phyloP scores from a whole-genome alignment of 2,113 vertebrate genomes.

The Amblyornis subalaris region DNA sequence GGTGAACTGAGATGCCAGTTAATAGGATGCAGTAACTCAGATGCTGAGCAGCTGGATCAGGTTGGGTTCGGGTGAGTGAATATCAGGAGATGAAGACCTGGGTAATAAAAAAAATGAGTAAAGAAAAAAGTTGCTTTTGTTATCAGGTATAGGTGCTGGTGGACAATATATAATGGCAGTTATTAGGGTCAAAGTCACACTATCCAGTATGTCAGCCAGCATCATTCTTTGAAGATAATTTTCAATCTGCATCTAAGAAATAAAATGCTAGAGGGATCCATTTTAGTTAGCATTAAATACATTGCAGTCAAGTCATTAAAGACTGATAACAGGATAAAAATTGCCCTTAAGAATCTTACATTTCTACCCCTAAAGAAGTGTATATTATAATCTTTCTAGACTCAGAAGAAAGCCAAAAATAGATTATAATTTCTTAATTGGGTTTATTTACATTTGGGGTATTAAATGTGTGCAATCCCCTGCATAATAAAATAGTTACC shows the following conservation, averaged over 20 bases:
- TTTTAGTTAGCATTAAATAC: not conserved
- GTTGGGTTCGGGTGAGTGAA: not conserved
- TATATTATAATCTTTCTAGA: not conserved
- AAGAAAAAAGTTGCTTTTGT: not conserved
- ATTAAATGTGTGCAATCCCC: not conserved
- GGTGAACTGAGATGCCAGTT: not conserved
- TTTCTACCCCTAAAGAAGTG: not conserved
- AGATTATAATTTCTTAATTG: not conserved
- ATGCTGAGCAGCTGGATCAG: not conserved
- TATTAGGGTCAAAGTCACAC: not conserved
- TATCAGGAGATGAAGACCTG: rapidly evolving
- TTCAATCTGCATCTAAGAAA: not conserved
- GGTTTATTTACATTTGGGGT: not conserved
- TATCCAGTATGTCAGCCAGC: not conserved
- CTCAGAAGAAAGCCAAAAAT: not conserved
- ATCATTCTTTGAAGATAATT: not conserved
- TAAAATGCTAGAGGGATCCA: not conserved
- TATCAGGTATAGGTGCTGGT: not conserved
- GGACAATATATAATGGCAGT: not conserved
- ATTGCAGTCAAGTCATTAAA: not conserved
- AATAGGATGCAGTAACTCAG: not conserved
- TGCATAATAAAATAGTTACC: not conserved
- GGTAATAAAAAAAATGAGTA: not conserved
- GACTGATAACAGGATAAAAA: not conserved
- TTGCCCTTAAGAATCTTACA: not conserved